These are phyloP conservation scores for Penaeus chinensis DNA, from an alignment of 1,140 invertebrate genomes.

Conservation along the genomic window DNA sequence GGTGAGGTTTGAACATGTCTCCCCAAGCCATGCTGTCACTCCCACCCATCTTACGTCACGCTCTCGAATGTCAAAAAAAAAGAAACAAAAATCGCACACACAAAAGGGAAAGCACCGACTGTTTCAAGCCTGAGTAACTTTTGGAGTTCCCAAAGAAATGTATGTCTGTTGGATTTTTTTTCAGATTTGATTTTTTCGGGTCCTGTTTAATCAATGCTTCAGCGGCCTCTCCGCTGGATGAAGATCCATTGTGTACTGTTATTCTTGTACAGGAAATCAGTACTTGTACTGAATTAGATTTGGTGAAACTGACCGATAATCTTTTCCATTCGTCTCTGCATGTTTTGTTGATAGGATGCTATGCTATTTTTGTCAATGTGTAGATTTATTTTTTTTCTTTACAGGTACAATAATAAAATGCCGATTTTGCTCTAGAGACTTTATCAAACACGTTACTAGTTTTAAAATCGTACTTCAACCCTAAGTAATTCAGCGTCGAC, in stretches of 20 bases:
- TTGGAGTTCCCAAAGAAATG: not conserved
- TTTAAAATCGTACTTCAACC: no score
- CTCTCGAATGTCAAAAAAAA: not conserved
- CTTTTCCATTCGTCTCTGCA: no score
- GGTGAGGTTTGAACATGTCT: not conserved
- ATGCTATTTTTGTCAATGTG: no score
- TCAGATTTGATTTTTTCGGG: not conserved
- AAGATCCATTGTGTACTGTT: not conserved
- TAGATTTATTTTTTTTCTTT: no score
- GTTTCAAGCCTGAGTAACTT: slow-evolving; percentile 24
- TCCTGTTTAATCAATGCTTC: not conserved
- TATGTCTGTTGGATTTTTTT: not conserved
- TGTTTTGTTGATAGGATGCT: no score
- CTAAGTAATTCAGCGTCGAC: no score
- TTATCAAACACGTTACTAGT: no score
- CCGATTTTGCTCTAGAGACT: no score
- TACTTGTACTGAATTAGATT: no score
- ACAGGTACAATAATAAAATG: no score
- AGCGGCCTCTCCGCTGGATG: not conserved
- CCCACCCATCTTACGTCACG: slow-evolving; percentile 19
- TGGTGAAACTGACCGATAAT: no score
- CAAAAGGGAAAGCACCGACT: slow-evolving; percentile 27
- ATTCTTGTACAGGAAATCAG: not conserved
- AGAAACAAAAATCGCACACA: not conserved
- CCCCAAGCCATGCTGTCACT: not conserved